Evolutionary conservation across 2,113 vertebrate species (phyloP).

Genomic region (Donacobius atricapilla): DNA sequence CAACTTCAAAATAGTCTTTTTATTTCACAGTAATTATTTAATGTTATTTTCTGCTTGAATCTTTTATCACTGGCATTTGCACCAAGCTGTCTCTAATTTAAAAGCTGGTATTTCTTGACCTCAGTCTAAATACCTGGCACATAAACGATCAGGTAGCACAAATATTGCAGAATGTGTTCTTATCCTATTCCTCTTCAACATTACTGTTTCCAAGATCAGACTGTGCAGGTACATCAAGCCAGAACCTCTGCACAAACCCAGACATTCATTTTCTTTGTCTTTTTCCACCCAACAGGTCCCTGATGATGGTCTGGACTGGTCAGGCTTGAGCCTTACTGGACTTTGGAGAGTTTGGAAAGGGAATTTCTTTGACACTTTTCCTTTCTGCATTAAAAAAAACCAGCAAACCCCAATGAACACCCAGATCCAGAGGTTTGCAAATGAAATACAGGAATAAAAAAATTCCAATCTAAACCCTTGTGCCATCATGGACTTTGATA

Average conservation of each 20-base stretch:
- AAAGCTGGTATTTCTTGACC: not conserved
- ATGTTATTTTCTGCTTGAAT: not conserved
- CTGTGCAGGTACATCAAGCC: not conserved
- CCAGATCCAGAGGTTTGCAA: not conserved
- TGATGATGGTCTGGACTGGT: not conserved
- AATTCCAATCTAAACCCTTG: not conserved
- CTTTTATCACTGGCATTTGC: not conserved
- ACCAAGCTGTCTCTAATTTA: not conserved
- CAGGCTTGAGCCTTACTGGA: not conserved
- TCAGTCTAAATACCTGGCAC: not conserved
- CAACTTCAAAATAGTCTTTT: not conserved
- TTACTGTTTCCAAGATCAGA: not conserved
- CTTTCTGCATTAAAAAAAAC: not conserved
- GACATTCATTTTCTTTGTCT: not conserved
- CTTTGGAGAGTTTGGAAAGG: not conserved
- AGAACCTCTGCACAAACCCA: not conserved
- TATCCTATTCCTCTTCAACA: not conserved
- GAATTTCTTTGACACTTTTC: not conserved
- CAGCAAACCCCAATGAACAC: not conserved
- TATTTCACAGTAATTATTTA: conserved; percentile 32
- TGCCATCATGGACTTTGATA: not conserved
- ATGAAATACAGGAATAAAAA: not conserved
- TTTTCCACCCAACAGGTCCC: not conserved
- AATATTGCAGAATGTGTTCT: not conserved
- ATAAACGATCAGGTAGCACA: not conserved